Evolutionary conservation across 2,113 vertebrate species (phyloP), one percentile per base, ranked within the genome.

Genomic region (Tylochromis polylepis): DNA sequence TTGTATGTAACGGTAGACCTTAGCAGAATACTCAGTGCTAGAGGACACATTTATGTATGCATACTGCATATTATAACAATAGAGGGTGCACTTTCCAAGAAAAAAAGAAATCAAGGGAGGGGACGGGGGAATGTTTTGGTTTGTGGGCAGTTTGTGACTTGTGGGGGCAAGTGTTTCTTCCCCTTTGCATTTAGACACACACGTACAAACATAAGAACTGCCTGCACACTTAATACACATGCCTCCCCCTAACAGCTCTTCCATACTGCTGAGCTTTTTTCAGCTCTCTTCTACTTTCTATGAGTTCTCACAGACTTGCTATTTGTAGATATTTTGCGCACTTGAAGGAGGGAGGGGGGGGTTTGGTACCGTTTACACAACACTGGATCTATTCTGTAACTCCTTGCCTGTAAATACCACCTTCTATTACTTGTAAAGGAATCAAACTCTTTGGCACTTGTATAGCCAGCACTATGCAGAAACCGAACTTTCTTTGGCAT

Each of bases 391-490:
- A 88, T 81, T 94, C 82, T 79, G 87, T 89, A 87, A 80, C 70
- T 90, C 78, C 81, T 93, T 85, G 86, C 87, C 90, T 96, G 96
- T 97, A 96, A 89, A 96, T 96, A 95, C 82, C 70, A 81, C 90
- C 86, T 88, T 92, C 81, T 86, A 91, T 85, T 94, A 94, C 91
- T 95, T 94, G 91, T 95, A 95, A 93, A 94, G 87, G 87, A 93
- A 93, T 92, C 80, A n/a, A 90, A 90, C 83, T 94, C 89, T 90
- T 91, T 94, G 96, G 95, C 95, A 94, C 94, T 92, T 79, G 84
- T 96, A 95, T 96, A 96, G 96, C 95, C 95, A 92, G 95, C 95
- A 96, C 96, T 97, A 97, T 97, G 96, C 96, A 97, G 96, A 96
- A 94, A 95, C 92, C 86, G 80, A 94, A 81, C 72, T 93, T 93